These are phyloP conservation scores for Incurvaria masculella DNA, from an alignment of 2,888 invertebrate genomes.

Conservation along the genomic window DNA sequence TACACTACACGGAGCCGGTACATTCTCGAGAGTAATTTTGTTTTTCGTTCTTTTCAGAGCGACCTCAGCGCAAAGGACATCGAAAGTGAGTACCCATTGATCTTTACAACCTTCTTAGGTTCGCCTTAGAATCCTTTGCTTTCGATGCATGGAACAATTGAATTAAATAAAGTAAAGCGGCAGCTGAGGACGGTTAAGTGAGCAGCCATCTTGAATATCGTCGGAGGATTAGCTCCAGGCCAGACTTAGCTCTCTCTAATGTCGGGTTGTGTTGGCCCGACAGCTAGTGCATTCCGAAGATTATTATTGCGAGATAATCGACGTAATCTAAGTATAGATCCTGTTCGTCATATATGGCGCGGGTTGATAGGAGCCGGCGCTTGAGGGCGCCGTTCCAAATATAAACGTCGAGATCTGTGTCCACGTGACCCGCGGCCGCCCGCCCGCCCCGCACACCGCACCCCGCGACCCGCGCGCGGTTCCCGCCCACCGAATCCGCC, in stretches of 20 bases:
- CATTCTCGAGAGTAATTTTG: background rate
- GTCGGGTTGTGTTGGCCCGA: background rate
- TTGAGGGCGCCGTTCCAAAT: conserved; percentile 36
- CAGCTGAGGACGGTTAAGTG: too few species aligned
- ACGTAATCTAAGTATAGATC: conserved; percentile 44
- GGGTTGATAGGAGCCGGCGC: conserved; percentile 37
- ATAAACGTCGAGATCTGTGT: conserved; percentile 23
- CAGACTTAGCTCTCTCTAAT: background rate
- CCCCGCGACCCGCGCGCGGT: conserved; percentile 27
- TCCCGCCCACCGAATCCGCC: conserved; percentile 43
- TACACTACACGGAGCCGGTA: background rate
- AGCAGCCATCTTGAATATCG: background rate
- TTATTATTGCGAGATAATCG: conserved; percentile 3
- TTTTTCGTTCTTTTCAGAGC: conserved; percentile 67
- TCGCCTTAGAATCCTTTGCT: too few species aligned
- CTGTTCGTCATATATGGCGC: conserved; percentile 49
- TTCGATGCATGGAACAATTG: too few species aligned
- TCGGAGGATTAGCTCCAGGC: background rate
- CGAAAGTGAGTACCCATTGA: conserved; percentile 73
- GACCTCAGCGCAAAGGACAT: conserved; percentile 84
- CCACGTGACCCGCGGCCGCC: conserved; percentile 17
- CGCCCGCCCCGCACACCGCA: conserved; percentile 44
- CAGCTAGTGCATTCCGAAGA: background rate
- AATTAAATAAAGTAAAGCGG: too few species aligned
- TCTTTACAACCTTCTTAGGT: too few species aligned